Conservation (phyloP, 2,888 invertebrate genomes). For the Miltochrista miniata region DNA sequence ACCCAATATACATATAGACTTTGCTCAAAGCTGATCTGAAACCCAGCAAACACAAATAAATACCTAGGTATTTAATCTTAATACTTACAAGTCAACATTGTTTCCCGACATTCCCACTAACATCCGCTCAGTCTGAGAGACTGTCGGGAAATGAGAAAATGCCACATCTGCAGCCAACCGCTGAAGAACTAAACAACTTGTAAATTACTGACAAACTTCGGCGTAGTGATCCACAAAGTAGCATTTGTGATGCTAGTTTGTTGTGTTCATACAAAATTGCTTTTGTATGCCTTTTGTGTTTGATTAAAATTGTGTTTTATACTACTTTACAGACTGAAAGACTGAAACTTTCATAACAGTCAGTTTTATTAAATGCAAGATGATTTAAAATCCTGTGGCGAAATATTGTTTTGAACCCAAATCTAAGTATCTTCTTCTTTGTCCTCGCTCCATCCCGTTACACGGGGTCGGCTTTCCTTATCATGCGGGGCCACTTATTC, state of each 20-base stretch:
- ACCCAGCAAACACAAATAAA: too few relatives aligned
- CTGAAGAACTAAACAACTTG: conserved; percentile 20
- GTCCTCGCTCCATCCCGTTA: too few relatives aligned
- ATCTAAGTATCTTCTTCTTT: too few relatives aligned
- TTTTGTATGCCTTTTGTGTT: not conserved
- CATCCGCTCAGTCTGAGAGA: not conserved
- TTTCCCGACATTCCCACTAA: not conserved
- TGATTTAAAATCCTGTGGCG: too few relatives aligned
- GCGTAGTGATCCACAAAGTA: not conserved
- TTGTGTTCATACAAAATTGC: not conserved
- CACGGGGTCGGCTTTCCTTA: too few relatives aligned
- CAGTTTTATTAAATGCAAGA: too few relatives aligned
- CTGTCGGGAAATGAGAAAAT: conserved; percentile 25
- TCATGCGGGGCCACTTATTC: too few relatives aligned
- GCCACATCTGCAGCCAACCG: conserved; percentile 24
- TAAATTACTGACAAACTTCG: conserved; percentile 26
- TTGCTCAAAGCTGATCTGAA: too few relatives aligned
- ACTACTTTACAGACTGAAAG: too few relatives aligned
- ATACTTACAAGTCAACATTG: not conserved
- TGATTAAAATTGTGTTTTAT: not conserved
- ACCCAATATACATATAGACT: too few relatives aligned
- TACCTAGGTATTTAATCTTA: not conserved
- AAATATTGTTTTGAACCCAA: too few relatives aligned
- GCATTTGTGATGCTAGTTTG: not conserved
- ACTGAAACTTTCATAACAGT: too few relatives aligned